Percentiles rank a stretch among this genome's conserved stretches.
These are phyloP conservation scores for Microplitis mediator DNA, from an alignment of 1,140 invertebrate genomes.

Conservation along the genomic window DNA sequence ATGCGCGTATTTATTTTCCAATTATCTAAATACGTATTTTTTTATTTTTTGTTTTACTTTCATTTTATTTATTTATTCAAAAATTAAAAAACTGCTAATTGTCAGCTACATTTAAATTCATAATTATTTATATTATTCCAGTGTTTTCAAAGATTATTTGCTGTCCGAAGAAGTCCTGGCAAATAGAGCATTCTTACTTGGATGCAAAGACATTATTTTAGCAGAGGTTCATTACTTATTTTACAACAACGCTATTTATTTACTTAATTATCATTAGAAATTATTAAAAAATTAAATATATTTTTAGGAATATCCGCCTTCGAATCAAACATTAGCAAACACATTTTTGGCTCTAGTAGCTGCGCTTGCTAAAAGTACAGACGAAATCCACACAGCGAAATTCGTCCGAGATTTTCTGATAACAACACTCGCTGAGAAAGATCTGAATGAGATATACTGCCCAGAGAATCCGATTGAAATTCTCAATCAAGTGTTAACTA, in stretches of 20 bases:
- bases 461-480: slow-evolving; percentile 76
- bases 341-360: slow-evolving; percentile 84
- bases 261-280: neutral
- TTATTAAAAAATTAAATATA: slow-evolving; percentile 29
- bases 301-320: slow-evolving; percentile 78
- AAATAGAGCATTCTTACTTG: slow-evolving; percentile 74
- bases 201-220: slow-evolving; percentile 82
- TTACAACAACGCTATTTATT: neutral
- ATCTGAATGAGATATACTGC: slow-evolving; percentile 83
- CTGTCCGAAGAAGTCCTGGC: slow-evolving; percentile 70
- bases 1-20: too few species aligned
- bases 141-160: slow-evolving; percentile 71
- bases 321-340: slow-evolving; percentile 70
- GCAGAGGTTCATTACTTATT: slow-evolving; percentile 67
- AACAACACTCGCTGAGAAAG: slow-evolving; percentile 78
- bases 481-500: slow-evolving; percentile 67
- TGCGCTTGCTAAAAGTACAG: slow-evolving; percentile 66
- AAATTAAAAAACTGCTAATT: too few species aligned
- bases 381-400: slow-evolving; percentile 62
- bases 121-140: slow-evolving; percentile 46
- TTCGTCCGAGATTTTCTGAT: slow-evolving; percentile 90
- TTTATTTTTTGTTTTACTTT: too few species aligned
- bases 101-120: neutral
- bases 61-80: too few species aligned
- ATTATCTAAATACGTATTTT: too few species aligned